Conservation (phyloP, 2,797 vertebrate species). For the Nasua narica region DNA sequence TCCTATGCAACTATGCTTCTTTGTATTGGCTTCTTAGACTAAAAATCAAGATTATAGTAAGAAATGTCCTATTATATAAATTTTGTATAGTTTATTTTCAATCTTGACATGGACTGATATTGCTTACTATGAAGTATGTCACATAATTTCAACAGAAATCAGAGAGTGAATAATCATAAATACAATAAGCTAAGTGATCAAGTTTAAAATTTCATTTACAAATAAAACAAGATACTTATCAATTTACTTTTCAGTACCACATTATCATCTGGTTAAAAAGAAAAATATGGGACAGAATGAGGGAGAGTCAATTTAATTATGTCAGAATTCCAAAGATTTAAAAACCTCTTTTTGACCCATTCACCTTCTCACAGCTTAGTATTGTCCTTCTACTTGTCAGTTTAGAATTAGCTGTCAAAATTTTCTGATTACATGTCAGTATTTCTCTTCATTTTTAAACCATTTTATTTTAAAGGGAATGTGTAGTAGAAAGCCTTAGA, state of each 20-base stretch:
- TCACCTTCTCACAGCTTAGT: neutral
- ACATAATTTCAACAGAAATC: neutral
- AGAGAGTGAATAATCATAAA: neutral
- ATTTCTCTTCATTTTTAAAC: slow-evolving; percentile 23
- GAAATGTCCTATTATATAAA: neutral
- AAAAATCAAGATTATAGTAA: neutral
- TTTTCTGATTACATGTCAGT: neutral
- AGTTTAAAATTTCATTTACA: neutral
- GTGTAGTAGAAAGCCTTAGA: neutral
- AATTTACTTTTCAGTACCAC: neutral
- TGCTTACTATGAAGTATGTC: neutral
- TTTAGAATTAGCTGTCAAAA: slow-evolving; percentile 15
- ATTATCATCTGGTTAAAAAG: neutral
- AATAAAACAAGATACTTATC: neutral
- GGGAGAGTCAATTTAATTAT: neutral
- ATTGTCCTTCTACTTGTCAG: neutral
- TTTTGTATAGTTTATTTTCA: neutral
- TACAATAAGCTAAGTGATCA: neutral
- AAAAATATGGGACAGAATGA: neutral
- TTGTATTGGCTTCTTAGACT: neutral
- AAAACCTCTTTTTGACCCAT: neutral
- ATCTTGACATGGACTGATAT: neutral
- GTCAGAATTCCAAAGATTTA: slow-evolving; percentile 4
- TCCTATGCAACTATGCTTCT: neutral
- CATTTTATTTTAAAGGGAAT: slow-evolving; percentile 33